Conservation (phyloP, 2,888 invertebrate genomes). For the Idaea biselata region DNA sequence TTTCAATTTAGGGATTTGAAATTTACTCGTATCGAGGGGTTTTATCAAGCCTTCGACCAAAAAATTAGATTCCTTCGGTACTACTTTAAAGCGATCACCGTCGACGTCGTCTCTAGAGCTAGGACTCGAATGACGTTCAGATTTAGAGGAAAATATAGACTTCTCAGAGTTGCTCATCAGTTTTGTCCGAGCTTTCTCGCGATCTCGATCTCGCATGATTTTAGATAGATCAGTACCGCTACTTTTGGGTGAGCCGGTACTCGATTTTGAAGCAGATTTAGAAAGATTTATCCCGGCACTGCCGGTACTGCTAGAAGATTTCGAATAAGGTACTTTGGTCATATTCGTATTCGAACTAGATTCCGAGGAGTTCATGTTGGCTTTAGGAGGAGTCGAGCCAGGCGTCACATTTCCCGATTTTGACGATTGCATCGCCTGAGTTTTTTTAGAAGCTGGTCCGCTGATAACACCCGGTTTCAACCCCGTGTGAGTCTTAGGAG, state of each 20-base stretch:
- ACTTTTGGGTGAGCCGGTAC: slow-evolving; percentile 82
- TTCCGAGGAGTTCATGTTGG: slow-evolving; percentile 65
- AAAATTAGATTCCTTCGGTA: slow-evolving; percentile 82
- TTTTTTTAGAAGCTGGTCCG: slow-evolving; percentile 92
- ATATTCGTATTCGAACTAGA: slow-evolving; percentile 47
- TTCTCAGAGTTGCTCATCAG: slow-evolving; percentile 83
- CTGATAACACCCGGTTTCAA: slow-evolving; percentile 92
- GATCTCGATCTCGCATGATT: slow-evolving; percentile 81
- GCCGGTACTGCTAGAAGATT: slow-evolving; percentile 64
- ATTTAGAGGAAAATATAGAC: slow-evolving; percentile 82
- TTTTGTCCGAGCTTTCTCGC: slow-evolving; percentile 80
- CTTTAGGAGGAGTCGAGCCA: slow-evolving; percentile 70
- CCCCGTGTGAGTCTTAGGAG: slow-evolving; percentile 90
- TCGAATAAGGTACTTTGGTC: slow-evolving; percentile 74
- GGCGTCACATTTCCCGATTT: slow-evolving; percentile 61
- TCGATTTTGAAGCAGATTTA: slow-evolving; percentile 72
- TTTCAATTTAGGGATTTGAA: slow-evolving; percentile 91
- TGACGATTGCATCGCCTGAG: slow-evolving; percentile 82
- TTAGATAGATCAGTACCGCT: slow-evolving; percentile 79
- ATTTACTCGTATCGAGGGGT: slow-evolving; percentile 88
- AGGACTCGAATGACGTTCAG: slow-evolving; percentile 84
- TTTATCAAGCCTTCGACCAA: slow-evolving; percentile 89
- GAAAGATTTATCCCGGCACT: slow-evolving; percentile 70
- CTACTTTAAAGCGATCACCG: slow-evolving; percentile 82
- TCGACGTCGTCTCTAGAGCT: slow-evolving; percentile 84